phyloP scores from a whole-genome alignment of 2,888 invertebrate species.

The Ditula angustiorana region DNA sequence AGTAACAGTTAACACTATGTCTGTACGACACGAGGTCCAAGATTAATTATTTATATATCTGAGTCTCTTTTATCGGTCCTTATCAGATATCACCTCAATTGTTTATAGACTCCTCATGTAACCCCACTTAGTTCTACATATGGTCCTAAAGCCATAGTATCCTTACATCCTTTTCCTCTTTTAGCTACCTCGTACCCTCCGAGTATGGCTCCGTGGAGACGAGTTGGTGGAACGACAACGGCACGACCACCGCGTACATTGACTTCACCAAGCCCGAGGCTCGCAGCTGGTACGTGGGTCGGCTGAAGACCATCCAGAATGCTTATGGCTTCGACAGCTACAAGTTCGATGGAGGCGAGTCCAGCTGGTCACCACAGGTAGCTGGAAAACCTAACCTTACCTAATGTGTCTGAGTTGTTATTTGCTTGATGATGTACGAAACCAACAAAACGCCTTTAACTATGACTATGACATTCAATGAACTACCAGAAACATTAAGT shows the following conservation, averaged over 20 bases:
- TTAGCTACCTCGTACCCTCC: slow-evolving; percentile 80
- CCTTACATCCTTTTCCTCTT: slow-evolving; percentile 16
- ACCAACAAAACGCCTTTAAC: too few species aligned
- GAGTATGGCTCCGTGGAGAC: slow-evolving; percentile 78
- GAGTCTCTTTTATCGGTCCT: background rate
- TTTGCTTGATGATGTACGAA: too few species aligned
- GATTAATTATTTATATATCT: too few species aligned
- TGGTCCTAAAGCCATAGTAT: too few species aligned
- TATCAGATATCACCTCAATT: too few species aligned
- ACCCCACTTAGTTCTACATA: too few species aligned
- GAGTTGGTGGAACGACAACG: slow-evolving; percentile 83
- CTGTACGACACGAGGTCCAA: too few species aligned
- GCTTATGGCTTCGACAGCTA: slow-evolving; percentile 89
- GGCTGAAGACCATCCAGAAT: slow-evolving; percentile 80
- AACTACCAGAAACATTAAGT: too few species aligned
- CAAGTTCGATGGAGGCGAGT: slow-evolving; percentile 93
- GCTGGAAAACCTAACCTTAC: background rate
- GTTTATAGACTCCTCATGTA: too few species aligned
- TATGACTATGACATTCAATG: too few species aligned
- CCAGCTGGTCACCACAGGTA: slow-evolving; percentile 87
- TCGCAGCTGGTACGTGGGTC: slow-evolving; percentile 84
- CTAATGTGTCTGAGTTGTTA: too few species aligned
- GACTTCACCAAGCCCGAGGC: slow-evolving; percentile 90
- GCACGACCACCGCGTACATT: slow-evolving; percentile 84
- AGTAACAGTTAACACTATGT: too few species aligned